A percentile compares a stretch with the other conserved stretches of the same genome.
Conservation (phyloP, 2,113 vertebrate genomes). For the Xyrauchen texanus region DNA sequence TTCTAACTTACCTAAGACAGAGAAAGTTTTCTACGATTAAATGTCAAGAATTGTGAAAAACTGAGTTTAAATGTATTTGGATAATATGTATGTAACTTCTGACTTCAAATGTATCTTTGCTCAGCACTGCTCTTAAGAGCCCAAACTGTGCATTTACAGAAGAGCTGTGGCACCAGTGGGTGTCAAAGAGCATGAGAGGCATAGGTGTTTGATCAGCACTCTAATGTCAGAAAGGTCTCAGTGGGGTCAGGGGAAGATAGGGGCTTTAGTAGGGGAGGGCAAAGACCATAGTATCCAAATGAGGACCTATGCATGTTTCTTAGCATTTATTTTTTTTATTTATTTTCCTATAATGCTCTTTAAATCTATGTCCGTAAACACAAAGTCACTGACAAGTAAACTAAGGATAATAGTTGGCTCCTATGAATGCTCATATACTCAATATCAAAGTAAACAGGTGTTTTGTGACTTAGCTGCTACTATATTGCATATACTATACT, state of each 20-base stretch:
- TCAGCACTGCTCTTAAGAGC: slow-evolving; percentile 5
- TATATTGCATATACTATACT: too few relatives aligned
- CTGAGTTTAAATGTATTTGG: too few relatives aligned
- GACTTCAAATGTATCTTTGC: too few relatives aligned
- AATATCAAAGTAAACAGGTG: neutral
- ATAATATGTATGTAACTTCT: too few relatives aligned
- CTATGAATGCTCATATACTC: neutral
- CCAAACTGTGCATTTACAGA: slow-evolving; percentile 21
- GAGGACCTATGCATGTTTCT: neutral
- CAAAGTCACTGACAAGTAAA: too few relatives aligned
- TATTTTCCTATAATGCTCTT: neutral
- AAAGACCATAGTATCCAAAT: neutral
- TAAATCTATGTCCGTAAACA: too few relatives aligned
- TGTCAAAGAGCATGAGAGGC: neutral
- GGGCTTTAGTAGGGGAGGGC: slow-evolving; percentile 13
- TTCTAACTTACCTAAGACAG: too few relatives aligned
- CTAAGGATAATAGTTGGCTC: too few relatives aligned
- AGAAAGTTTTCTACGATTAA: too few relatives aligned
- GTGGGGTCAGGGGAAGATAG: slow-evolving; percentile 14
- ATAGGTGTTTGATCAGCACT: neutral
- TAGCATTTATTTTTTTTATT: neutral
- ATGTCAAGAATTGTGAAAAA: too few relatives aligned
- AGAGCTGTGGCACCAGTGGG: slow-evolving; percentile 20
- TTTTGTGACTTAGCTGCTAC: too few relatives aligned
- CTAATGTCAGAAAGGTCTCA: slow-evolving; percentile 3